Conservation (phyloP, 2,113 vertebrate genomes). For the Larimichthys crocea region DNA sequence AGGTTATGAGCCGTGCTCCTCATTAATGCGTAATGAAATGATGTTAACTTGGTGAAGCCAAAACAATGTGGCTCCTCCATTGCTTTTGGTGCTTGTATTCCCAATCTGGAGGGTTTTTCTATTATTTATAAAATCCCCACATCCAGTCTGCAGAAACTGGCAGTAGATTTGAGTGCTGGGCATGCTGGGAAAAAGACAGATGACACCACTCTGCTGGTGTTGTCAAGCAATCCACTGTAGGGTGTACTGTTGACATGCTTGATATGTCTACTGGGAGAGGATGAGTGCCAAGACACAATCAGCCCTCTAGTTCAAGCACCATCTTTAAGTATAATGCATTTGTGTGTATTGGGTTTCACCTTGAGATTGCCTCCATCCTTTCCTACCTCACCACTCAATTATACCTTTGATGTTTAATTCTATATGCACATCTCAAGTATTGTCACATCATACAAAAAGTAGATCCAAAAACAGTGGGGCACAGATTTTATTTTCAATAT, state of each 20-base stretch:
- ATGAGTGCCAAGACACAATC: slow-evolving; percentile 28
- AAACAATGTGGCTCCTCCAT: slow-evolving; percentile 43
- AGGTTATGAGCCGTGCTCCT: slow-evolving; percentile 50
- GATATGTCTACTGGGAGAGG: slow-evolving; percentile 32
- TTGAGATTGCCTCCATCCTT: neutral
- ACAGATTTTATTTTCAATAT: neutral
- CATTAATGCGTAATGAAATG: slow-evolving; percentile 65
- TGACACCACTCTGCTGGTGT: slow-evolving; percentile 59
- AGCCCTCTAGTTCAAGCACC: slow-evolving; percentile 30
- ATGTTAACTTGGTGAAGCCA: slow-evolving; percentile 50
- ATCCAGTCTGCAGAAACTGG: slow-evolving; percentile 53
- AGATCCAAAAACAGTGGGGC: neutral
- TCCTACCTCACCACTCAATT: neutral
- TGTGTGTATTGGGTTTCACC: neutral
- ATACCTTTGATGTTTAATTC: neutral
- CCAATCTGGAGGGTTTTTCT: slow-evolving; percentile 55
- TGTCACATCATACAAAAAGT: neutral
- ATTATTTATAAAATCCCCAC: slow-evolving; percentile 73
- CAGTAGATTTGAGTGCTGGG: slow-evolving; percentile 55
- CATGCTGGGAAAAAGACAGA: slow-evolving; percentile 69
- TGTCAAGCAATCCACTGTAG: slow-evolving; percentile 30
- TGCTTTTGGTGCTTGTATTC: slow-evolving; percentile 70
- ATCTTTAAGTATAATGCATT: slow-evolving; percentile 30
- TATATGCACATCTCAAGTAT: neutral
- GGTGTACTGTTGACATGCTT: slow-evolving; percentile 35